Conservation (phyloP, 2,113 vertebrate species). For the Azemiops feae region DNA sequence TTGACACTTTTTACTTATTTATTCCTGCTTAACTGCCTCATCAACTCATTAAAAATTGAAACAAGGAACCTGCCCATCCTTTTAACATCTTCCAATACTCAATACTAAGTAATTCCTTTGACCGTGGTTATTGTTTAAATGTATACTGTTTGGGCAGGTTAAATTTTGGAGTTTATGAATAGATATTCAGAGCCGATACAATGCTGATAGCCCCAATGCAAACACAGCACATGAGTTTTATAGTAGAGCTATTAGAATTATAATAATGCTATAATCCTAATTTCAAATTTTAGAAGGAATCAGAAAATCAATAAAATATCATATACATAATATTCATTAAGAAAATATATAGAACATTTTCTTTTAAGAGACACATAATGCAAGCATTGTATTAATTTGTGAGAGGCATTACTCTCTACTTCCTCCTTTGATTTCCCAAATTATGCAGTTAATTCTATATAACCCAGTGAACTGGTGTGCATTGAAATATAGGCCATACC, state of each 20-base stretch:
- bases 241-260: neutral
- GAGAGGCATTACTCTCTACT: neutral
- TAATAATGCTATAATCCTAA: neutral
- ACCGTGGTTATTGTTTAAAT: slow-evolving; percentile 10
- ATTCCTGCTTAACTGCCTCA: neutral
- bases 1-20: neutral
- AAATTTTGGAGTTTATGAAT: neutral
- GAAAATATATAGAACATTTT: neutral
- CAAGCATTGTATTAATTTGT: neutral
- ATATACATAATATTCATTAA: slow-evolving; percentile 1
- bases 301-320: neutral
- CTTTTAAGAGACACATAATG: neutral
- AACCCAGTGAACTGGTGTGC: neutral
- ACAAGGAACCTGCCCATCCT: neutral
- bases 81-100: neutral
- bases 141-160: neutral
- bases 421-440: neutral
- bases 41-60: neutral
- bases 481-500: neutral
- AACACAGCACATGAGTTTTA: neutral
- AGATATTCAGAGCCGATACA: neutral
- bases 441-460: neutral
- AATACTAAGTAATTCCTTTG: neutral
- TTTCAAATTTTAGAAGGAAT: slow-evolving; percentile 1
- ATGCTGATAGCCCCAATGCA: neutral